phyloP scores from a whole-genome alignment of 2,797 vertebrate species.

The Thaleichthys pacificus region DNA sequence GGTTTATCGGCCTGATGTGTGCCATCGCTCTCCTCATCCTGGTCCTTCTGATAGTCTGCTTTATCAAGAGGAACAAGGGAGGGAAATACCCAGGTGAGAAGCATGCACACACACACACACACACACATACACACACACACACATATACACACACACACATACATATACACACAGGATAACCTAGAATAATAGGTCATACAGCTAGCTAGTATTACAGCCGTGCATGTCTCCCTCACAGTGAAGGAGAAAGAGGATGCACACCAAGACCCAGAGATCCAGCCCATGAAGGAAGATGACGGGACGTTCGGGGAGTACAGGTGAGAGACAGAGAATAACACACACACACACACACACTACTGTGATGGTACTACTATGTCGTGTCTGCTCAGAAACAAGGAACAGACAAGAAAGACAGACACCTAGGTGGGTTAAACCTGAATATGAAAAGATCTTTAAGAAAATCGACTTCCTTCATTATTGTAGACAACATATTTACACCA shows the following conservation, averaged over 20 bases:
- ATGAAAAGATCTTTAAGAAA: no score
- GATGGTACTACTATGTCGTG: no score
- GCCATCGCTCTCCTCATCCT: conserved; percentile 95
- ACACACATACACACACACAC: not conserved
- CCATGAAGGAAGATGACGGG: conserved; percentile 98
- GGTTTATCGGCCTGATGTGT: conserved; percentile 99
- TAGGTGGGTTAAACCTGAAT: no score
- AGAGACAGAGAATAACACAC: conserved; percentile 43
- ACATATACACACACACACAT: conserved; percentile 4
- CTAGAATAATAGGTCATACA: not conserved
- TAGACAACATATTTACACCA: no score
- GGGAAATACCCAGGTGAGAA: conserved; percentile 95
- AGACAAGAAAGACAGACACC: no score
- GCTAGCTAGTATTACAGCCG: no score
- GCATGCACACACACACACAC: not conserved
- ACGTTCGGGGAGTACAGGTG: conserved; percentile 99
- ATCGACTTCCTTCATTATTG: no score
- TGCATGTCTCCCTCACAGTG: conserved; percentile 72
- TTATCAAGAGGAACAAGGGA: conserved; percentile 97
- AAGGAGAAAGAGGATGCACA: conserved; percentile 99
- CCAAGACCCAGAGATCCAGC: conserved; percentile 96
- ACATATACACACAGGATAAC: conserved; percentile 7
- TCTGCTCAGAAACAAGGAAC: no score
- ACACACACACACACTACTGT: not conserved
- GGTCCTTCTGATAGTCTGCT: conserved; percentile 95